These are phyloP conservation scores for Capreolus pygargus DNA, from an alignment of 2,113 vertebrate species.

Conservation along the genomic window DNA sequence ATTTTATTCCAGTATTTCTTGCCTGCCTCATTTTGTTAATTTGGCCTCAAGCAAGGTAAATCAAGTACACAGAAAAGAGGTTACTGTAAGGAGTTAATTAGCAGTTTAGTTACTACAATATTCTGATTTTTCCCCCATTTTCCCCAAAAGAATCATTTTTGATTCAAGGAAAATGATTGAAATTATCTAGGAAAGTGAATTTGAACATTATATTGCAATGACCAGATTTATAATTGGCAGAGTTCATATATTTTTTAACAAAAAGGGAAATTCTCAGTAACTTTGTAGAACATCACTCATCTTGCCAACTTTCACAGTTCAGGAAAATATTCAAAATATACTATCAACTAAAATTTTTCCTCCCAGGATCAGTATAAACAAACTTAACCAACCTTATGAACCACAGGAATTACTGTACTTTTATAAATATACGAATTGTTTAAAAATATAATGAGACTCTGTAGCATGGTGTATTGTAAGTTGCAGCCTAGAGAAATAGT, in stretches of 20 bases:
- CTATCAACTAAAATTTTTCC: conserved; percentile 17
- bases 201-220: background rate
- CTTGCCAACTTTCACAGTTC: background rate
- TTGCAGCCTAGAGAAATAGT: background rate
- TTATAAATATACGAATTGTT: background rate
- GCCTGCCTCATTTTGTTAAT: background rate
- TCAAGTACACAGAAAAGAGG: background rate
- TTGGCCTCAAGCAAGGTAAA: background rate
- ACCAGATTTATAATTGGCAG: background rate
- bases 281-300: background rate
- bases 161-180: background rate
- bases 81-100: background rate
- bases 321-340: conserved; percentile 42
- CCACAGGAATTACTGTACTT: background rate
- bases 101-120: background rate
- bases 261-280: background rate
- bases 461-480: background rate
- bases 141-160: background rate
- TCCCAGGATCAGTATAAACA: conserved; percentile 7
- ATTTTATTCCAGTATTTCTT: background rate
- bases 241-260: background rate
- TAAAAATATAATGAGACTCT: conserved; percentile 18
- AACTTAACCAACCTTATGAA: background rate
- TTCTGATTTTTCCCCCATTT: background rate
- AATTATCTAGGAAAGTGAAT: conserved; percentile 29